Evolutionary conservation across 1,140 invertebrate species (phyloP), one percentile per base, ranked within the genome.

Genomic region (Drosophila varians): DNA sequence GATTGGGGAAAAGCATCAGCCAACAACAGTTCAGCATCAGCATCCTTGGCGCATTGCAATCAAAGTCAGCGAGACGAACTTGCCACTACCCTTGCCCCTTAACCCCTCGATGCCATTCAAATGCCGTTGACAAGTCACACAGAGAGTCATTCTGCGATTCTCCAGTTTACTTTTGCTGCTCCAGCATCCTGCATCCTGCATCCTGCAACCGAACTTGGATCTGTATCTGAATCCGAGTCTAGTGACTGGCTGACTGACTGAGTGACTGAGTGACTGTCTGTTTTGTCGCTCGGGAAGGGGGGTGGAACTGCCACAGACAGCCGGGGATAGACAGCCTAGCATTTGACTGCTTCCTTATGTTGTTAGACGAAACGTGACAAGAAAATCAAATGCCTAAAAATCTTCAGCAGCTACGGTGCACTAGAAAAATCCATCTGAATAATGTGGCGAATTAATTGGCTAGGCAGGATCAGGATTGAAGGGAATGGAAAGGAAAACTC

Each of bases 261-360:
- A 55, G 57, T 80, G 42, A 61, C 57, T 64, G 52, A 52, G 38
- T 64, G 57, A n/a, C n/a, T n/a, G n/a, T n/a, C n/a, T n/a, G n/a
- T n/a, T 52, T 45, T 80, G 58, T 40, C 66, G 34, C 60, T 26
- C 12, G 18, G 21, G 21, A n/a, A n/a, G 40, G 40, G 54, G 31
- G n/a, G 43, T 23, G 42, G 55, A 49, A n/a, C 54, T 42, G 51
- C 31, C 49, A 34, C 49, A 53, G 42, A 36, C 28, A 34, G 16
- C 9, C 6, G 31, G 11, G 46, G 61, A 12, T 31, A 40, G 56
- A n/a, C 42, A 38, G 51, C 43, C 55, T 56, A 80, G 77, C 83
- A 71, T 87, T 77, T 82, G 82, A 87, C 82, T 86, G 82, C 82
- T 86, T 86, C 82, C 82, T 87, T 86, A 86, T 86, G 82, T 86